A percentile compares a stretch with the other conserved stretches of the same genome.
Conservation (phyloP, 2,888 invertebrate genomes). For the Sesamia inferens region DNA sequence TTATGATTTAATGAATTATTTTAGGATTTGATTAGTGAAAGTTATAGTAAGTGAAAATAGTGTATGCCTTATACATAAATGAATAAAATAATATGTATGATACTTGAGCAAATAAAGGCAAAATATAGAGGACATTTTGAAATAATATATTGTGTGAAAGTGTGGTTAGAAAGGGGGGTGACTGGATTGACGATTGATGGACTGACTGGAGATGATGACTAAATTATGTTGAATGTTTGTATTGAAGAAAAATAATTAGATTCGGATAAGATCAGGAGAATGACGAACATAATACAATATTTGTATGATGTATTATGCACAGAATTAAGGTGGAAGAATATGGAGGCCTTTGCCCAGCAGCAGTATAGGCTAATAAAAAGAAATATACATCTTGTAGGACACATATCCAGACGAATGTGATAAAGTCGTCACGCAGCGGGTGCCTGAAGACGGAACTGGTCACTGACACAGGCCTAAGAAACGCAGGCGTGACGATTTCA, state of each 20-base stretch:
- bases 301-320: no score
- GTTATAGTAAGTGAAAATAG: conserved; percentile 1
- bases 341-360: no score
- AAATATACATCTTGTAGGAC: no score
- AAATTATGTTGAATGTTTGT: background rate
- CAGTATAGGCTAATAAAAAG: no score
- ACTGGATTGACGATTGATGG: no score
- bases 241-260: background rate
- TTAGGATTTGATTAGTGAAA: background rate
- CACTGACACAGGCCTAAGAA: no score
- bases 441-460: no score
- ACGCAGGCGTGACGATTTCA: no score
- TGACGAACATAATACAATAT: background rate
- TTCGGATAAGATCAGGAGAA: background rate
- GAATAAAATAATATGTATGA: conserved; percentile 50
- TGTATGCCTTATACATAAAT: conserved; percentile 51
- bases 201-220: background rate
- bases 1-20: background rate
- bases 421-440: no score
- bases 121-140: conserved; percentile 1
- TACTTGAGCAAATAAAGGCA: conserved; percentile 53
- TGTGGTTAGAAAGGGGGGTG: background rate
- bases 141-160: background rate
- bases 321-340: no score
- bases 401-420: no score